Percentiles rank a stretch among this genome's conserved stretches.
These are phyloP conservation scores for Habropoda laboriosa DNA, from an alignment of 1,140 invertebrate genomes.

Conservation along the genomic window DNA sequence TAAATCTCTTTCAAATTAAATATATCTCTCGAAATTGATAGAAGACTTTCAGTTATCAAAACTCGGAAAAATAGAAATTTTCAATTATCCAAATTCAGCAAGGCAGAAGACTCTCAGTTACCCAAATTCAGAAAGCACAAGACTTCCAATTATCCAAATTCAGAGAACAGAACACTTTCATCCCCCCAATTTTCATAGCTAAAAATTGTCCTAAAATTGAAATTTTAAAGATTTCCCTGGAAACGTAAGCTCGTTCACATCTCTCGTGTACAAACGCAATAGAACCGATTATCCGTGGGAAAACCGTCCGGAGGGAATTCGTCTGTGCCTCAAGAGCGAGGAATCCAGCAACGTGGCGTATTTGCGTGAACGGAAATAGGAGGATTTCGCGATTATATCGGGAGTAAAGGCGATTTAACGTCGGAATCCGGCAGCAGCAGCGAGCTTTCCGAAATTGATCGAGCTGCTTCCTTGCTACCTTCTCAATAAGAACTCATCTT, in stretches of 20 bases:
- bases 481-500: background rate
- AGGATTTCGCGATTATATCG: conserved; percentile 14
- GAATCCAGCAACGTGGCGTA: background rate
- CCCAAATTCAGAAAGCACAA: too few relatives aligned
- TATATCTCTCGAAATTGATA: too few relatives aligned
- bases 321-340: background rate
- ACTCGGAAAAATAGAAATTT: too few relatives aligned
- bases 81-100: too few relatives aligned
- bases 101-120: too few relatives aligned
- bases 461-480: background rate
- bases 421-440: background rate
- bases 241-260: background rate
- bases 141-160: too few relatives aligned
- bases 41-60: too few relatives aligned
- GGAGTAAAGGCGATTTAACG: conserved; percentile 8
- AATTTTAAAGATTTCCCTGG: too few relatives aligned
- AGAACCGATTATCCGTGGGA: background rate
- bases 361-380: background rate
- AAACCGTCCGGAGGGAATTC: background rate
- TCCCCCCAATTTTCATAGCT: too few relatives aligned
- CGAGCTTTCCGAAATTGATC: background rate
- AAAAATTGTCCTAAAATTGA: too few relatives aligned
- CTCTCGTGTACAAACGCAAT: background rate
- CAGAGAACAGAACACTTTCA: too few relatives aligned
- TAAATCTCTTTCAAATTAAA: too few relatives aligned